phyloP scores from a whole-genome alignment of 1,140 invertebrate genomes.

The Philaenus spumarius region DNA sequence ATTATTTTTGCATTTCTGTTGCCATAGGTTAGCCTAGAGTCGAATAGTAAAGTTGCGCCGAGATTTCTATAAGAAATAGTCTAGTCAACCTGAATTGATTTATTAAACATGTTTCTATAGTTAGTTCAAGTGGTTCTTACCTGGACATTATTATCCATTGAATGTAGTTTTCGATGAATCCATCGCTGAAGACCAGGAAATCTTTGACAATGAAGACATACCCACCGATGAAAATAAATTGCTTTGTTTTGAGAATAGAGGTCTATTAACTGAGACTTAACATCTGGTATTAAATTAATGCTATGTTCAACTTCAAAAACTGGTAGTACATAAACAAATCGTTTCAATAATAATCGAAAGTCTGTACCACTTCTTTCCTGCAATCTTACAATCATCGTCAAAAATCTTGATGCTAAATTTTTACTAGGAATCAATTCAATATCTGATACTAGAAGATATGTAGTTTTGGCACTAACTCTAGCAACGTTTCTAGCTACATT shows the following conservation, averaged over 20 bases:
- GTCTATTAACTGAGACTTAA: slow-evolving; percentile 46
- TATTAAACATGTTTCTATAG: slow-evolving; percentile 27
- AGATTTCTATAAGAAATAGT: too few relatives aligned
- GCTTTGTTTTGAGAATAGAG: slow-evolving; percentile 41
- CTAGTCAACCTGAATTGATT: slow-evolving; percentile 35
- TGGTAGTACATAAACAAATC: slow-evolving; percentile 57
- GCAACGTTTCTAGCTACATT: slow-evolving; percentile 69
- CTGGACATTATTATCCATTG: slow-evolving; percentile 39
- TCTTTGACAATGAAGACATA: slow-evolving; percentile 69
- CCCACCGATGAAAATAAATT: slow-evolving; percentile 47
- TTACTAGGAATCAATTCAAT: slow-evolving; percentile 66
- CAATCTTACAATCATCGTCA: slow-evolving; percentile 47
- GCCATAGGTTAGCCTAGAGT: too few relatives aligned
- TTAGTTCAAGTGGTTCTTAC: too few relatives aligned
- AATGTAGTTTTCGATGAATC: slow-evolving; percentile 44
- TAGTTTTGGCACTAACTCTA: slow-evolving; percentile 49
- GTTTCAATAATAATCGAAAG: slow-evolving; percentile 8
- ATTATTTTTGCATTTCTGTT: too few relatives aligned
- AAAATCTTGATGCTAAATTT: slow-evolving; percentile 52
- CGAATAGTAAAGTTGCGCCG: too few relatives aligned
- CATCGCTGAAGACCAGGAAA: slow-evolving; percentile 68
- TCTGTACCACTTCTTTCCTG: slow-evolving; percentile 17
- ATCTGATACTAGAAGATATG: slow-evolving; percentile 66
- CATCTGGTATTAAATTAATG: slow-evolving; percentile 49
- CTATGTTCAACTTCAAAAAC: slow-evolving; percentile 63